These are phyloP conservation scores for Graphium colonna DNA, from an alignment of 2,888 invertebrate species.

Conservation along the genomic window DNA sequence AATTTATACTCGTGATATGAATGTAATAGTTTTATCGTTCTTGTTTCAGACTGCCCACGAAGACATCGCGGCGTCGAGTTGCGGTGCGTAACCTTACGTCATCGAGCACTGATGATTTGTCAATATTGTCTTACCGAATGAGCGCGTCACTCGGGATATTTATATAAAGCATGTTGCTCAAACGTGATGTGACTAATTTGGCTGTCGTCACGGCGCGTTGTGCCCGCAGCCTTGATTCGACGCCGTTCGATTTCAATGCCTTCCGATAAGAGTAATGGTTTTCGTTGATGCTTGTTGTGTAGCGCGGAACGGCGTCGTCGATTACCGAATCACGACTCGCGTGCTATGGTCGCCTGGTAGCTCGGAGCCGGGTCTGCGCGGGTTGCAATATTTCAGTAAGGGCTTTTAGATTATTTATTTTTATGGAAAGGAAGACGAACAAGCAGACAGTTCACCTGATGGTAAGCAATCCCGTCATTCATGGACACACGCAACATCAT, in stretches of 20 bases:
- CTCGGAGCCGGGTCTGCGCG: too few relatives aligned
- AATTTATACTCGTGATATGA: too few relatives aligned
- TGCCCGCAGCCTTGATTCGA: slow-evolving; percentile 21
- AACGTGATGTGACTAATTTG: slow-evolving; percentile 26
- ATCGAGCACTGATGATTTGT: slow-evolving; percentile 11
- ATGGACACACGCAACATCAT: too few relatives aligned
- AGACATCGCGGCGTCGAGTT: not conserved
- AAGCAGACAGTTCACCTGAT: too few relatives aligned
- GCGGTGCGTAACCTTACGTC: slow-evolving; percentile 6
- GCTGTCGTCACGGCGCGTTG: slow-evolving; percentile 14
- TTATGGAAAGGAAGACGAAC: too few relatives aligned
- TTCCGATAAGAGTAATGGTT: slow-evolving; percentile 12
- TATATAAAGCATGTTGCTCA: slow-evolving; percentile 17
- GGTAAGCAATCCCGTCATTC: too few relatives aligned
- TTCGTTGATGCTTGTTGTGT: not conserved
- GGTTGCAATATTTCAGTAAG: too few relatives aligned
- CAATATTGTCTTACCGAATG: slow-evolving; percentile 22
- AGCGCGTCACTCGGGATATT: slow-evolving; percentile 16
- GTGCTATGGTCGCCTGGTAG: not conserved
- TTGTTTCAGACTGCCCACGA: slow-evolving; percentile 7
- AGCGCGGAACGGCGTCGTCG: not conserved
- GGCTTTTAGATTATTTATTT: too few relatives aligned
- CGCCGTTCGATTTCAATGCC: slow-evolving; percentile 23
- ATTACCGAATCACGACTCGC: not conserved
- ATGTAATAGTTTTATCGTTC: too few relatives aligned